phyloP scores from a whole-genome alignment of 2,888 invertebrate species.

The Amiota minor region DNA sequence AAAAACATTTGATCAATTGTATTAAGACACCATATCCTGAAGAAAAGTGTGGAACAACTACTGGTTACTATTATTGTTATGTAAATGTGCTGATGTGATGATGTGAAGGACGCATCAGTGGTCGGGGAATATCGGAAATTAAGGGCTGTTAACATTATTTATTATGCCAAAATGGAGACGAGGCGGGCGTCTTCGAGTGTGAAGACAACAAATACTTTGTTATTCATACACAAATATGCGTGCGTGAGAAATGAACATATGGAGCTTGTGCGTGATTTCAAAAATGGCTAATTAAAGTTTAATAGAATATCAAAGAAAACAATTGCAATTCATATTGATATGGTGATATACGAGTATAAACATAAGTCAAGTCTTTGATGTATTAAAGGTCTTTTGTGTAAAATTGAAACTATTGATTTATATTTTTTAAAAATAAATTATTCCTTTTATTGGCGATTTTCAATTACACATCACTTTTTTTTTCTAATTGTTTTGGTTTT shows the following conservation, averaged over 20 bases:
- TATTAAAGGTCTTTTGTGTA: too few species aligned
- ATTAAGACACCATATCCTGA: conserved; percentile 55
- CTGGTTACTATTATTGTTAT: too few species aligned
- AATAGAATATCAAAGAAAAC: too few species aligned
- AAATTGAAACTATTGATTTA: too few species aligned
- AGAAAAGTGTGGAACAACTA: conserved; percentile 59
- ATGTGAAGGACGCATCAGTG: conserved; percentile 51
- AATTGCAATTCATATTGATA: too few species aligned
- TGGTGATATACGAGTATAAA: too few species aligned
- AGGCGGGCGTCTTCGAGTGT: conserved; percentile 39
- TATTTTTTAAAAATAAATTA: too few species aligned
- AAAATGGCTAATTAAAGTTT: too few species aligned
- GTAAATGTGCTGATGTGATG: conserved; percentile 52
- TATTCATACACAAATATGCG: conserved; percentile 40
- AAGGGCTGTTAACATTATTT: conserved; percentile 55
- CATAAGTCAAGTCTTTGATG: too few species aligned
- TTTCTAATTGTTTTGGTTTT: too few species aligned
- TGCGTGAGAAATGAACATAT: conserved; percentile 24
- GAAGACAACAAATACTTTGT: conserved; percentile 47
- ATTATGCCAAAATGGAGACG: conserved; percentile 46
- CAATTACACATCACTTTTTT: too few species aligned
- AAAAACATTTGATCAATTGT: conserved; percentile 56
- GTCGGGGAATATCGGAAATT: conserved; percentile 45
- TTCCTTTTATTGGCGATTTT: too few species aligned
- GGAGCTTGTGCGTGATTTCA: conserved; percentile 28